These are phyloP conservation scores for Melanotaenia trifasciata DNA, from an alignment of 2,797 vertebrate genomes.

Conservation along the genomic window DNA sequence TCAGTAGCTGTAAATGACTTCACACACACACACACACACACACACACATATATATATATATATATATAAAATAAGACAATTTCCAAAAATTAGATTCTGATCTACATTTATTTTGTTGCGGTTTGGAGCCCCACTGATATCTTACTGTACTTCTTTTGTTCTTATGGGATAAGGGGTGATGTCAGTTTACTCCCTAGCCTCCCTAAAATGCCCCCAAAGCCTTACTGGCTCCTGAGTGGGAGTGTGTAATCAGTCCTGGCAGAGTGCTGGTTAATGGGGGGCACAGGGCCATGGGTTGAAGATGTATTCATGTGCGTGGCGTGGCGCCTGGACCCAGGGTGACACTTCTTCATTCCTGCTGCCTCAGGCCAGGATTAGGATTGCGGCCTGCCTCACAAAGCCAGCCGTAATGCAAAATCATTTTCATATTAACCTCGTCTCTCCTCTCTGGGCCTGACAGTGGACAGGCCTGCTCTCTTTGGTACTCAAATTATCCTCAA, in stretches of 20 bases:
- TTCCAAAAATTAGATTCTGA: conserved; percentile 9
- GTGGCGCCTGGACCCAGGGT: conserved; percentile 82
- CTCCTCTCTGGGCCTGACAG: conserved; percentile 89
- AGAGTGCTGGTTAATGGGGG: conserved; percentile 87
- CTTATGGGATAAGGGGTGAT: conserved; percentile 72
- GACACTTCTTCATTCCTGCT: conserved; percentile 87
- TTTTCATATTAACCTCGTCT: conserved; percentile 96
- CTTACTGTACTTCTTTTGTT: conserved; percentile 78
- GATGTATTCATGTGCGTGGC: conserved; percentile 85
- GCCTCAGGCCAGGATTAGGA: conserved; percentile 98
- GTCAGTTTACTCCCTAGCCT: conserved; percentile 76
- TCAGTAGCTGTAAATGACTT: conserved; percentile 87
- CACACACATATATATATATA: too few species aligned
- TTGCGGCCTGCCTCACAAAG: conserved; percentile 85
- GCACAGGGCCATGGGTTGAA: conserved; percentile 76
- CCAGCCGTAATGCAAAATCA: conserved; percentile 92
- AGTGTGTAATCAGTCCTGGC: conserved; percentile 85
- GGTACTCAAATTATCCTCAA: conserved; percentile 98
- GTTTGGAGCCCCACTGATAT: conserved; percentile 56
- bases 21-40: too few species aligned
- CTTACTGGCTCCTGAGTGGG: conserved; percentile 75
- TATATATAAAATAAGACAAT: neutral
- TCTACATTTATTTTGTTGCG: conserved; percentile 26
- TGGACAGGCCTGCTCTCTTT: conserved; percentile 92
- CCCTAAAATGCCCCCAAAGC: conserved; percentile 80